Evolutionary conservation across 2,113 vertebrate species (phyloP), one percentile per base, ranked within the genome.

Genomic region (Pygathrix nemaeus): DNA sequence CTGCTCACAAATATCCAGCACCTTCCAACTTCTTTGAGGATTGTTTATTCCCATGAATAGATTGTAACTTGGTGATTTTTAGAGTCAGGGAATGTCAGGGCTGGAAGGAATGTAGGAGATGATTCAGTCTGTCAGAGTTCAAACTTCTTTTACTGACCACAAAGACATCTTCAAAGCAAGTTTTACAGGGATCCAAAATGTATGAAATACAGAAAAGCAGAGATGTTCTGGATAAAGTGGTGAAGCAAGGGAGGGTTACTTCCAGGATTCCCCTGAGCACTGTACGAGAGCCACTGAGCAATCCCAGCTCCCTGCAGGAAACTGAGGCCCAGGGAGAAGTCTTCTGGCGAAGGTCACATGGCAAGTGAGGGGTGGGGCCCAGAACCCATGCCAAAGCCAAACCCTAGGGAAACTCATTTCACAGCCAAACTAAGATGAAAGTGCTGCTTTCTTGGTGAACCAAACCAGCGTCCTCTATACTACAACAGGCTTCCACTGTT

Each of bases 61-160:
- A 76, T 40, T 68, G 61, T 48, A 82, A 96, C 27, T 43, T n/a
- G 55, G 52, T 1, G 0, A 64, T 72, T 89, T 97, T 94, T 73
- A 93, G 50, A 91, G 61, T 64, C 59, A 79, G 48, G 91, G 64
- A 43, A 55, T 12, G 32, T 83, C 55, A 20, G 80, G 18, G 16
- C 73, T 84, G 32, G 55, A 81, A 75, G 55, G 35, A 72, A 70
- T 32, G 6, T 7, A 75, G 10, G 8, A 82, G 73, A 84, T 93
- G 78, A 57, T 70, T 91, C 86, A 79, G 59, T 78, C 93, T 90
- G 59, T 59, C 10, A 0, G 70, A 61, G 91, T 92, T 97, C 83
- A 83, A 86, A 45, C 59, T 83, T 86, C 59, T 83, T 86, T 83
- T 75, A 45, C 75, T 85, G 89, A 91, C 40, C 91, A 88, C 27